Conservation (phyloP, 2,113 vertebrate genomes). For the Leptodactylus fuscus region DNA sequence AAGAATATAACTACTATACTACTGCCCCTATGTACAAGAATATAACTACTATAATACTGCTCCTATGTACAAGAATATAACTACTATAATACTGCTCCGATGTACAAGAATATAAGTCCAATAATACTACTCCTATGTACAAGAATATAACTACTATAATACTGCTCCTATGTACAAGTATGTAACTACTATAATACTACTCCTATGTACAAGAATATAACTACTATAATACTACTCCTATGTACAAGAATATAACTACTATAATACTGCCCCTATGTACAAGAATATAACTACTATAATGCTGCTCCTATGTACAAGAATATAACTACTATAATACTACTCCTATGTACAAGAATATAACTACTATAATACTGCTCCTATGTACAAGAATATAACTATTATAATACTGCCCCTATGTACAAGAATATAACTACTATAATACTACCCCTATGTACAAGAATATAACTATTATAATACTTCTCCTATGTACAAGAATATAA, state of each 20-base stretch:
- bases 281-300: slow-evolving; percentile 16
- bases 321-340: too few relatives aligned
- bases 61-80: background rate
- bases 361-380: background rate
- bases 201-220: slow-evolving; percentile 8
- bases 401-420: slow-evolving; percentile 1
- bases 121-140: background rate
- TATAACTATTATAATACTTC: background rate
- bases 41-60: too few relatives aligned
- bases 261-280: slow-evolving; percentile 2
- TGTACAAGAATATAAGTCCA: background rate
- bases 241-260: slow-evolving; percentile 15
- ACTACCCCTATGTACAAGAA: background rate
- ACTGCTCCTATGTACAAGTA: background rate
- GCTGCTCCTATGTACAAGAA: background rate
- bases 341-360: too few relatives aligned
- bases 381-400: background rate
- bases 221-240: slow-evolving; percentile 1
- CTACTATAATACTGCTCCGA: background rate
- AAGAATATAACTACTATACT: too few relatives aligned
- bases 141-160: slow-evolving; percentile 10
- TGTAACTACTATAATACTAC: too few relatives aligned
- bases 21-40: too few relatives aligned
- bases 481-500: background rate
- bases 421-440: background rate